phyloP scores from a whole-genome alignment of 2,888 invertebrate species.

The Perizoma affinitatum region DNA sequence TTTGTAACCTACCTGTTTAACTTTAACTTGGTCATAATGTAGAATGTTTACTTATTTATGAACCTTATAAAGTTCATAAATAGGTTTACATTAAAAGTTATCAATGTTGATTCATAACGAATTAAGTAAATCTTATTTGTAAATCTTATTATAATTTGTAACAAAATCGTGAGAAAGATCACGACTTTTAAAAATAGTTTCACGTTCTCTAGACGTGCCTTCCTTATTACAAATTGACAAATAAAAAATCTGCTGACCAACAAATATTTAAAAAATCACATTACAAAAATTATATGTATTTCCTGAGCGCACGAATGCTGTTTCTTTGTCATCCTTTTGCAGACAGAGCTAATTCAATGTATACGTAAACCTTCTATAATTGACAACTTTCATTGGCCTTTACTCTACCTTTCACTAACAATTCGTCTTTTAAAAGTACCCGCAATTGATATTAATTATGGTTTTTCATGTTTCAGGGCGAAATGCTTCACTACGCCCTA shows the following conservation, averaged over 20 bases:
- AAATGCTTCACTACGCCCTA: conserved; percentile 91
- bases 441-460: conserved; percentile 10
- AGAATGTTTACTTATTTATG: conserved; percentile 5
- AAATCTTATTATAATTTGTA: background rate
- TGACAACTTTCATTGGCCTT: too few relatives aligned
- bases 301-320: too few relatives aligned
- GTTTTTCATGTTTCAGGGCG: conserved; percentile 83
- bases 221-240: too few relatives aligned
- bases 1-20: background rate
- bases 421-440: background rate
- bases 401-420: background rate
- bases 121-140: background rate
- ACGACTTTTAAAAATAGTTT: conserved; percentile 4
- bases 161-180: background rate
- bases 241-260: too few relatives aligned
- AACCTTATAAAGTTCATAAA: conserved; percentile 6
- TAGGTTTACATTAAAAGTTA: conserved; percentile 3
- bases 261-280: too few relatives aligned
- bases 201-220: background rate
- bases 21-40: too few relatives aligned
- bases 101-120: background rate
- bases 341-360: too few relatives aligned
- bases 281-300: too few relatives aligned
- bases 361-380: too few relatives aligned
- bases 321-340: too few relatives aligned